phyloP scores from a whole-genome alignment of 2,888 invertebrate species.

The Phortica magna region DNA sequence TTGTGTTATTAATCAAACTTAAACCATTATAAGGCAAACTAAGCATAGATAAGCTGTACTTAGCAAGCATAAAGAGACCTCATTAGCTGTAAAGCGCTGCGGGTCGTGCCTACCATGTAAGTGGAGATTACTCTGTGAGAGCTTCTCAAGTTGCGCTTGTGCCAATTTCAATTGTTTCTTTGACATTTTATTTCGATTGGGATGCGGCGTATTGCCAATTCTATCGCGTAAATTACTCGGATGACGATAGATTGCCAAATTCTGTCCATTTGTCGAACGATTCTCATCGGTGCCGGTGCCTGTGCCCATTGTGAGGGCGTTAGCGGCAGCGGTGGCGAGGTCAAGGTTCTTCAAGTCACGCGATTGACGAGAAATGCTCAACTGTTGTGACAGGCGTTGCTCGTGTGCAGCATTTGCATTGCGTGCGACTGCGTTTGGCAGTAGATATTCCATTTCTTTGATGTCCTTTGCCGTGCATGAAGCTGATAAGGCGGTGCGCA shows the following conservation, averaged over 20 bases:
- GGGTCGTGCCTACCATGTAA: slow-evolving; percentile 84
- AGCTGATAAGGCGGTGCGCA: slow-evolving; percentile 59
- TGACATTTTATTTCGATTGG: slow-evolving; percentile 78
- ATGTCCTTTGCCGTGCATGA: slow-evolving; percentile 55
- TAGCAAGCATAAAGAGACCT: not conserved
- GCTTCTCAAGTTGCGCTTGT: slow-evolving; percentile 86
- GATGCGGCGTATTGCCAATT: slow-evolving; percentile 72
- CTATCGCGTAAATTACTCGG: slow-evolving; percentile 61
- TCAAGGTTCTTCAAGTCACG: slow-evolving; percentile 46
- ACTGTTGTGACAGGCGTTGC: slow-evolving; percentile 45
- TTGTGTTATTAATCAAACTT: not conserved
- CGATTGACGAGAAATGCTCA: slow-evolving; percentile 68
- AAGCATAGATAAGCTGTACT: not conserved
- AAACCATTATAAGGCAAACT: not conserved
- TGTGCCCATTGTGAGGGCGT: not conserved
- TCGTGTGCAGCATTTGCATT: slow-evolving; percentile 1
- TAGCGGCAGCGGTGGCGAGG: not conserved
- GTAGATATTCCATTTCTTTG: slow-evolving; percentile 77
- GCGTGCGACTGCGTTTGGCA: slow-evolving; percentile 59
- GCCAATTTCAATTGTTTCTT: slow-evolving; percentile 85
- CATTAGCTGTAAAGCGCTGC: not conserved
- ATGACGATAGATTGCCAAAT: slow-evolving; percentile 64
- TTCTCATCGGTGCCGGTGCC: slow-evolving; percentile 58
- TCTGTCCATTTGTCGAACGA: slow-evolving; percentile 54
- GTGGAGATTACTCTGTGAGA: slow-evolving; percentile 89